Conservation (phyloP, 2,797 vertebrate species). For the Alauda arvensis region DNA sequence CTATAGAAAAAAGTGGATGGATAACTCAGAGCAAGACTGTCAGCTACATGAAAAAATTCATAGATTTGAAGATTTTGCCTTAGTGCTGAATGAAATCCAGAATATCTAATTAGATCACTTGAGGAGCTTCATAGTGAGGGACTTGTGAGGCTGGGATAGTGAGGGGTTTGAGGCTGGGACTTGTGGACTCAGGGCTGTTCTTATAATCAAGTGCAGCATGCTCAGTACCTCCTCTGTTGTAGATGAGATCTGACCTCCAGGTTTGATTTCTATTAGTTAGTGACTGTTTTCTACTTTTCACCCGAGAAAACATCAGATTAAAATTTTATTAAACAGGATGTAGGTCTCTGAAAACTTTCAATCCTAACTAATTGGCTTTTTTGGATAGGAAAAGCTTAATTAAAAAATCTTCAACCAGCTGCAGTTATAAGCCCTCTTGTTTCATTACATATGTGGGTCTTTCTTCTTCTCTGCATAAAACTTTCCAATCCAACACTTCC, state of each 20-base stretch:
- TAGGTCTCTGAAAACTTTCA: constrained; percentile 28
- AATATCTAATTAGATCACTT: background rate
- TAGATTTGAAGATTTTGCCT: background rate
- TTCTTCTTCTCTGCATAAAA: background rate
- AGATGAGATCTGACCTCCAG: constrained; percentile 6
- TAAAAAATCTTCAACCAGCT: background rate
- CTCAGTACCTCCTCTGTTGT: background rate
- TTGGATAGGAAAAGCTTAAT: constrained; percentile 10
- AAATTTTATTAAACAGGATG: constrained; percentile 40
- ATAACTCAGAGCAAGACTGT: background rate
- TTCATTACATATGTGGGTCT: background rate
- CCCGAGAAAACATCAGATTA: constrained; percentile 18
- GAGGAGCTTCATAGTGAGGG: background rate
- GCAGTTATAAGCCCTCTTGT: background rate
- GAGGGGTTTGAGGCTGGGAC: background rate
- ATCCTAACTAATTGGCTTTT: constrained; percentile 28
- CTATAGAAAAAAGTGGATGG: background rate
- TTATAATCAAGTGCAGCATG: background rate
- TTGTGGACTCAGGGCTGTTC: background rate
- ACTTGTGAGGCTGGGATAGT: background rate
- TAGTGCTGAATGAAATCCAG: background rate
- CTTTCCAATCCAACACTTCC: background rate
- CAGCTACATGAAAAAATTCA: background rate
- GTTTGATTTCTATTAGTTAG: constrained; percentile 11
- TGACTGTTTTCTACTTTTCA: constrained; percentile 32